phyloP scores from a whole-genome alignment of 2,888 invertebrate species.

The Melinopterus prodromus region DNA sequence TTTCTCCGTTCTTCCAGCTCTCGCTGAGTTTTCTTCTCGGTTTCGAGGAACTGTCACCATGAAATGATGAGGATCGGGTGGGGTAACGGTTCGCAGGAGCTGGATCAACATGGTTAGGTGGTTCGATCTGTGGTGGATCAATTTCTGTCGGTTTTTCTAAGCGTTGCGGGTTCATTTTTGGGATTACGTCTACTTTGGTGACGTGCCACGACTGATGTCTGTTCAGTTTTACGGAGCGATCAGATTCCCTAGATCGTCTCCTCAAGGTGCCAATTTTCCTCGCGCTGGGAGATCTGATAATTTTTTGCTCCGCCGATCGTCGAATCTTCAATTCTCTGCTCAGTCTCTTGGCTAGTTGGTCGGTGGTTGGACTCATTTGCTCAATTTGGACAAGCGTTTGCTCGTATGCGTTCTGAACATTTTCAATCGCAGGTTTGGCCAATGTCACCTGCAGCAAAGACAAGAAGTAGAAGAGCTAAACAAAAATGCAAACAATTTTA shows the following conservation, averaged over 20 bases:
- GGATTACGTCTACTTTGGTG: constrained; percentile 46
- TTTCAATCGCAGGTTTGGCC: constrained; percentile 62
- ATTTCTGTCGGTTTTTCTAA: constrained; percentile 34
- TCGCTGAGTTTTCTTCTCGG: constrained; percentile 47
- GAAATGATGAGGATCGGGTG: constrained; percentile 44
- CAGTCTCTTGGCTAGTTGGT: constrained; percentile 74
- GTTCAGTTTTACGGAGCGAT: constrained; percentile 54
- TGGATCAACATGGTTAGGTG: neutral
- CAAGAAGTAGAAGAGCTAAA: neutral
- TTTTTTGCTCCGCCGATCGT: constrained; percentile 72
- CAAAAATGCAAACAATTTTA: neutral
- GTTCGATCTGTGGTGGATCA: neutral
- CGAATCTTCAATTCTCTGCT: constrained; percentile 79
- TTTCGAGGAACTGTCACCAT: constrained; percentile 34
- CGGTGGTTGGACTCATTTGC: constrained; percentile 71
- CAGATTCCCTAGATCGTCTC: constrained; percentile 72
- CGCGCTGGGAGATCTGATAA: constrained; percentile 82
- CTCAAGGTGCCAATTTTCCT: constrained; percentile 81
- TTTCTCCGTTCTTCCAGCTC: constrained; percentile 58
- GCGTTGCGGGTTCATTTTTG: constrained; percentile 63
- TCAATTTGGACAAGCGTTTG: constrained; percentile 76
- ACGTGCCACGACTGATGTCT: constrained; percentile 75
- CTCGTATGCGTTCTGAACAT: constrained; percentile 77
- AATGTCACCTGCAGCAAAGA: constrained; percentile 34
- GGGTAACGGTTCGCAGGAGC: constrained; percentile 10